Percentiles rank a stretch among this genome's conserved stretches.
Evolutionary conservation across 2,888 invertebrate genomes (phyloP).

Genomic region (Spilosoma lubricipeda): DNA sequence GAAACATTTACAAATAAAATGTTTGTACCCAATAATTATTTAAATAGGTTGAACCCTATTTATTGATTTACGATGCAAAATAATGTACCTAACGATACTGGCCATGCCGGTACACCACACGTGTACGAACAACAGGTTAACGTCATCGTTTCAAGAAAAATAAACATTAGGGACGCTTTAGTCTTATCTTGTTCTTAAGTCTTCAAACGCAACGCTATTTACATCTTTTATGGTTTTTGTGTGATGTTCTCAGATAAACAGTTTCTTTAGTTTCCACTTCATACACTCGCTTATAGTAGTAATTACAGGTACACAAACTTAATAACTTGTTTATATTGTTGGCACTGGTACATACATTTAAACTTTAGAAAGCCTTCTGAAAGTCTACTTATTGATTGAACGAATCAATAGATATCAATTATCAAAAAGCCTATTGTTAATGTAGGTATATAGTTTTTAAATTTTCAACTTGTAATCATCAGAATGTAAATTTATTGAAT

Average conservation of each 20-base stretch:
- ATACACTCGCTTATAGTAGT: not conserved
- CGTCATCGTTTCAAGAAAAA: not conserved
- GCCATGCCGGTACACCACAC: not conserved
- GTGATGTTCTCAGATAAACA: not conserved
- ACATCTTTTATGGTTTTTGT: not conserved
- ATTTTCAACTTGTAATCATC: not conserved
- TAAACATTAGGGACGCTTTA: not conserved
- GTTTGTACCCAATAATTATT: no score
- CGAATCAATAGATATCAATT: no score
- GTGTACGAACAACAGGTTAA: not conserved
- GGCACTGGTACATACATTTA: no score
- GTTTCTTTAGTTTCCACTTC: not conserved
- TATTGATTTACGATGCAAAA: no score
- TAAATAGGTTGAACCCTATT: no score
- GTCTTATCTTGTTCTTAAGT: not conserved
- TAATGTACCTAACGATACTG: no score
- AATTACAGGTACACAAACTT: not conserved
- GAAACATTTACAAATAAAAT: no score
- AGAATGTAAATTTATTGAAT: not conserved
- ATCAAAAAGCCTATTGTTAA: no score
- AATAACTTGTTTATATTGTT: no score
- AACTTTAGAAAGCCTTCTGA: not conserved
- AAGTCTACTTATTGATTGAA: not conserved
- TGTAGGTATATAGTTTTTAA: no score
- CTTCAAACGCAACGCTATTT: not conserved